A percentile compares a stretch with the other conserved stretches of the same genome.
Conservation (phyloP, 2,888 invertebrate genomes). For the Nesidiocoris tenuis region DNA sequence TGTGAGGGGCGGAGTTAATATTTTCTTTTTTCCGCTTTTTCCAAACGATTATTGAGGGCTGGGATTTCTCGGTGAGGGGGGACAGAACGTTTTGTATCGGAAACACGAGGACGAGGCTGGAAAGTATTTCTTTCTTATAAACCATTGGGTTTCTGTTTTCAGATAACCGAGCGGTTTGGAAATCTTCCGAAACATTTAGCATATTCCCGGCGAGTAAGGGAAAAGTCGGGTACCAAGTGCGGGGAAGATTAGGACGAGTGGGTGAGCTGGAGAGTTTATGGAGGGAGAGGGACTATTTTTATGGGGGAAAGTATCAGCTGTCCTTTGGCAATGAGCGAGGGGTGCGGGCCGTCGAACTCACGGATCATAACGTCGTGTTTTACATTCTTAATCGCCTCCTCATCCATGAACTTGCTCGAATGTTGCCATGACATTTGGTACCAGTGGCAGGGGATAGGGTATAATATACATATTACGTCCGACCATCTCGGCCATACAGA, state of each 20-base stretch:
- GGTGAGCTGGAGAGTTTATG: background rate
- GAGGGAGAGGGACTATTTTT: slow-evolving; percentile 12
- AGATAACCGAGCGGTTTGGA: slow-evolving; percentile 47
- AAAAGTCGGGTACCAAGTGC: background rate
- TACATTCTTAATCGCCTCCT: slow-evolving; percentile 31
- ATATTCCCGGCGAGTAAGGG: slow-evolving; percentile 44
- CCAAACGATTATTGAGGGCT: background rate
- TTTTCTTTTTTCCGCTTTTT: slow-evolving; percentile 18
- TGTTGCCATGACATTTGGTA: background rate
- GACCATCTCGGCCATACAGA: no score
- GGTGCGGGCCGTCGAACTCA: background rate
- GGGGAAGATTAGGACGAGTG: slow-evolving; percentile 15
- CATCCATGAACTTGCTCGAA: background rate
- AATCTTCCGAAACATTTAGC: slow-evolving; percentile 49
- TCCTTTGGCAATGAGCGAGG: background rate
- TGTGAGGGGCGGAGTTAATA: slow-evolving; percentile 43
- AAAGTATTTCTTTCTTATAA: slow-evolving; percentile 46
- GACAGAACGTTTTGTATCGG: slow-evolving; percentile 1
- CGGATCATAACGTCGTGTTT: slow-evolving; percentile 36
- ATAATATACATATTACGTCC: no score
- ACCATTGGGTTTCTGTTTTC: slow-evolving; percentile 49
- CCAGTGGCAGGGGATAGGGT: no score
- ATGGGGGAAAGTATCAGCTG: slow-evolving; percentile 29
- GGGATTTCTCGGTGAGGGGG: slow-evolving; percentile 10
- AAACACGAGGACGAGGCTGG: slow-evolving; percentile 1